phyloP scores from a whole-genome alignment of 2,888 invertebrate genomes.

The Pterobdella sp. region DNA sequence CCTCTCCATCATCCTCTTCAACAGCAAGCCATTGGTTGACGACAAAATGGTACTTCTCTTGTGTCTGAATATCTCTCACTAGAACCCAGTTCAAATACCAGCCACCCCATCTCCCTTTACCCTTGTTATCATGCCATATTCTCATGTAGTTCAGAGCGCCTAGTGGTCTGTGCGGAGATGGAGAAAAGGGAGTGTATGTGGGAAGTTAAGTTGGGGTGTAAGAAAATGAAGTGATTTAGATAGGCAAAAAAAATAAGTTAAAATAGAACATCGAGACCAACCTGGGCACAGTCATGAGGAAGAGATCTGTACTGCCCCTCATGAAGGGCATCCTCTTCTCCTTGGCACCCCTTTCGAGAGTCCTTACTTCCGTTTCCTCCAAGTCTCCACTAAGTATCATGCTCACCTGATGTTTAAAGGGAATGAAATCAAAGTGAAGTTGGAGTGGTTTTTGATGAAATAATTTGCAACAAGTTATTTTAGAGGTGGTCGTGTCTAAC shows the following conservation, averaged over 20 bases:
- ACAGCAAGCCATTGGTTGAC: slow-evolving; percentile 54
- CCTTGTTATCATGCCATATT: slow-evolving; percentile 56
- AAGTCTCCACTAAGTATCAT: slow-evolving; percentile 52
- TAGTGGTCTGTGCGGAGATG: slow-evolving; percentile 47
- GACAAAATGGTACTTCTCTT: slow-evolving; percentile 52
- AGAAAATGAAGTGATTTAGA: not conserved
- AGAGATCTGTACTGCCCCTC: slow-evolving; percentile 49
- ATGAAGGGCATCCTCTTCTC: slow-evolving; percentile 49
- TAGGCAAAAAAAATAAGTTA: not conserved
- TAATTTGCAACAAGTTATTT: not conserved
- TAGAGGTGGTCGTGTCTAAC: slow-evolving; percentile 37
- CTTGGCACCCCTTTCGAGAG: slow-evolving; percentile 44
- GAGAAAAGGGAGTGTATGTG: not conserved
- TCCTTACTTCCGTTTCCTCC: slow-evolving; percentile 51
- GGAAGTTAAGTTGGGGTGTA: not conserved
- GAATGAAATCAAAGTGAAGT: not conserved
- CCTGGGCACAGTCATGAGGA: slow-evolving; percentile 51
- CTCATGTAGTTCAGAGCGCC: slow-evolving; percentile 52
- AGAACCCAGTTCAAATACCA: slow-evolving; percentile 54
- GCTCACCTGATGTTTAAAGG: slow-evolving; percentile 42
- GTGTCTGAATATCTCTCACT: slow-evolving; percentile 53
- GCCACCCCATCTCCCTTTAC: slow-evolving; percentile 50
- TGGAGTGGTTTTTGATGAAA: not conserved
- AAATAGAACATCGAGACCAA: slow-evolving; percentile 27
- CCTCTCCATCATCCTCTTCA: slow-evolving; percentile 55